Conservation (phyloP, 2,113 vertebrate species). For the Rhinoderma darwinii region DNA sequence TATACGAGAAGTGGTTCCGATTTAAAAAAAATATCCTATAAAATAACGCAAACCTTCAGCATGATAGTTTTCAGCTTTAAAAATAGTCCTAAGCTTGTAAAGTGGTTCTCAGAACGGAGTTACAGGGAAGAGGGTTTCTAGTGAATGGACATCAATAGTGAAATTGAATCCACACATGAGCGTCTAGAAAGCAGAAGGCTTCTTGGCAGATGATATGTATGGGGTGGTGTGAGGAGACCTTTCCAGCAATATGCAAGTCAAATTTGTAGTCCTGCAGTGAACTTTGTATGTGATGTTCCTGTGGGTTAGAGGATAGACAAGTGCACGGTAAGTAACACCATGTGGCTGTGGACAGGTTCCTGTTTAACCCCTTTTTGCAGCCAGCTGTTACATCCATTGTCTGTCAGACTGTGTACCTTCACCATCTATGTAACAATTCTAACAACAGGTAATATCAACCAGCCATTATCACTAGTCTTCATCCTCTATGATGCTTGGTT, state of each 20-base stretch:
- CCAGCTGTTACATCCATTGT: not conserved
- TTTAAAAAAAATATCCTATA: no score
- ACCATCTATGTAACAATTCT: not conserved
- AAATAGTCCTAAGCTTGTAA: not conserved
- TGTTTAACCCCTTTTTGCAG: not conserved
- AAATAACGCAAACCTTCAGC: no score
- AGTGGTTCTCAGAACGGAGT: constrained; percentile 26
- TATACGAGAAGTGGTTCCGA: no score
- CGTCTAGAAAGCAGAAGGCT: not conserved
- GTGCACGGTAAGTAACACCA: not conserved
- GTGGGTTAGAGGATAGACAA: not conserved
- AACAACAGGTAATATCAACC: not conserved
- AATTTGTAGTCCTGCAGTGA: not conserved
- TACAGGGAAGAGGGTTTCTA: constrained; percentile 29
- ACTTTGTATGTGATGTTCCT: not conserved
- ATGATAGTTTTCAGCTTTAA: not conserved
- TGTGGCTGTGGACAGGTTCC: not conserved
- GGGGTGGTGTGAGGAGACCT: constrained; percentile 22
- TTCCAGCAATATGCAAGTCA: not conserved
- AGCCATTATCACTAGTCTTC: no score
- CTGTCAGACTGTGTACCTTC: not conserved
- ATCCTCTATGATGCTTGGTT: no score
- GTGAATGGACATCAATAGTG: constrained; percentile 7
- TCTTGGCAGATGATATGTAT: constrained; percentile 13
- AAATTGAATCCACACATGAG: constrained; percentile 2